Base-by-base conservation (phyloP, 2,113 vertebrate species). In the Malaclemys terrapin region DNA sequence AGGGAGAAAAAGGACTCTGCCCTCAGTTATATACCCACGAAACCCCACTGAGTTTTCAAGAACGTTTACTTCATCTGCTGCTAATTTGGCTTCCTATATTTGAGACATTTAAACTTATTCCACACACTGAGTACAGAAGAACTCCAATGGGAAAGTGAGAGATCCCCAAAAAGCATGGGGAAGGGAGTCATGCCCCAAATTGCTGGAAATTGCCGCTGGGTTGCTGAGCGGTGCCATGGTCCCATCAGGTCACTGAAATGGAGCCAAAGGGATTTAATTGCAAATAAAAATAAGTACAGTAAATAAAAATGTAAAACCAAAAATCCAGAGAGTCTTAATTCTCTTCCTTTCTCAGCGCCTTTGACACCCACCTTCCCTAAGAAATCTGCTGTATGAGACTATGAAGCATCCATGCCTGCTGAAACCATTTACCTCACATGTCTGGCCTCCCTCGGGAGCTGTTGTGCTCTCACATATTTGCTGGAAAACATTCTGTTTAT, bases 401-500 rank as follows among this genome's bases (percentile, higher is more conserved):
- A 83, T 0, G 2, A 97, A 90, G 84, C 90, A 94, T 72, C 89
- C 93, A 69, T 92, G 84, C 90, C 88, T 91, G 85, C 94, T 89
- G 85, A 65, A 86, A 87, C 86, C 10, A 52, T 93, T 89, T 79
- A 88, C 84, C 91, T 95, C 84, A 22, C 69, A 0, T 75, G 72
- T 84, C 38, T 84, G 80, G 89, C 83, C 80, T 97, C 97, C 93
- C 25, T 4, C 78, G 89, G 96, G 97, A 95, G 90, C 95, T 94
- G 86, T 93, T 95, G 84, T 89, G 87, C 88, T 97, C 95, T 95
- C 49, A 76, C 12, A 3, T 54, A 93, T 57, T 91, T 95, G 84
- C 91, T 95, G 89, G 93, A 94, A 95, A 97, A 96, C 96, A 95
- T 88, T 87, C 54, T 93, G 91, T 91, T 95, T 93, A 14, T 85